Percentiles rank a stretch among this genome's conserved stretches.
Evolutionary conservation across 1,140 invertebrate species (phyloP).

Genomic region (Plodia interpunctella): DNA sequence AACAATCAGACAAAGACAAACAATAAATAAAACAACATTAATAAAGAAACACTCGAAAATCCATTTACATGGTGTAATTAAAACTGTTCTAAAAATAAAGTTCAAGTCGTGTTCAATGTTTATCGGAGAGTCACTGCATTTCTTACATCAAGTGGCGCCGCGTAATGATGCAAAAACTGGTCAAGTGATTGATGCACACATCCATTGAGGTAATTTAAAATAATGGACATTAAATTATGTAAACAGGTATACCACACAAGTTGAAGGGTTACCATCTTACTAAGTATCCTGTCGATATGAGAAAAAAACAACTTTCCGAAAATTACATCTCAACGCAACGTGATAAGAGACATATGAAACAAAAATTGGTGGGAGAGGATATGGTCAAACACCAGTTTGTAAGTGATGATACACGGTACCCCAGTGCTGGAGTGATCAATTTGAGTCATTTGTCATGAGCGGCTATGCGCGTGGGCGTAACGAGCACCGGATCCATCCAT

Average conservation of each 20-base stretch:
- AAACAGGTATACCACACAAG: conserved; percentile 15
- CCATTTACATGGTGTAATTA: too few relatives aligned
- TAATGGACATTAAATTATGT: conserved; percentile 25
- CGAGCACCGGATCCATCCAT: conserved; percentile 12
- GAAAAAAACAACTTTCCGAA: background rate
- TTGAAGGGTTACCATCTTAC: conserved; percentile 15
- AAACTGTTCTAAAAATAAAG: background rate
- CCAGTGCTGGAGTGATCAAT: conserved; percentile 8
- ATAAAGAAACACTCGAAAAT: too few relatives aligned
- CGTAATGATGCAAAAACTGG: conserved; percentile 11
- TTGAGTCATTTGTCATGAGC: conserved; percentile 20
- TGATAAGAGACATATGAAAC: background rate
- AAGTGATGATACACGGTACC: background rate
- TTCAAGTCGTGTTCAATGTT: background rate
- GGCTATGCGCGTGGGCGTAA: conserved; percentile 21
- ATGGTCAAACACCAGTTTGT: background rate
- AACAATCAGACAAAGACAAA: too few relatives aligned
- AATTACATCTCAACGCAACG: background rate
- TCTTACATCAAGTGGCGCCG: conserved; percentile 3
- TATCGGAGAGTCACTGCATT: background rate
- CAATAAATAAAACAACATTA: too few relatives aligned
- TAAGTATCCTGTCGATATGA: conserved; percentile 12
- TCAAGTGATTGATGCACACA: conserved; percentile 10
- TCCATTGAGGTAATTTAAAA: conserved; percentile 20
- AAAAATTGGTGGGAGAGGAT: conserved; percentile 8